Evolutionary conservation across 2,797 vertebrate species (phyloP).

Genomic region (Gouania willdenowi): DNA sequence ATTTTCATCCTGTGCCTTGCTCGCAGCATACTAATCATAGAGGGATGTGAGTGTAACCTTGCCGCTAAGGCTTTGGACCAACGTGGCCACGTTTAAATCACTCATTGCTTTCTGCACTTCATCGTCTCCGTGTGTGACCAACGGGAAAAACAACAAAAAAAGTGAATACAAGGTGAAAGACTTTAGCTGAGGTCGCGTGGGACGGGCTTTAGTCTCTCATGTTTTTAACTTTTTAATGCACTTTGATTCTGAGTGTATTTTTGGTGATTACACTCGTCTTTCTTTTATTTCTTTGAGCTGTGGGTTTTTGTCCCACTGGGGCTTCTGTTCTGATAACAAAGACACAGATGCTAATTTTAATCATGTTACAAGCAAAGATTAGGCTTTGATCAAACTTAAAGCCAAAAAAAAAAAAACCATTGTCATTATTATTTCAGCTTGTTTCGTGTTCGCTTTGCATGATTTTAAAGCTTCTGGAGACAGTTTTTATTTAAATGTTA

Average conservation of each 20-base stretch:
- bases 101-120: conserved; percentile 13
- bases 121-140: conserved; percentile 57
- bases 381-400: conserved; percentile 70
- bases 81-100: conserved; percentile 48
- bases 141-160: conserved; percentile 36
- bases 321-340: conserved; percentile 45
- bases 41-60: conserved; percentile 37
- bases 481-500: too few species aligned
- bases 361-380: conserved; percentile 63
- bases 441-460: too few species aligned
- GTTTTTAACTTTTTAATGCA: conserved; percentile 32
- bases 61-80: conserved; percentile 31
- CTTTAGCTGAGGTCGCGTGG: too few species aligned
- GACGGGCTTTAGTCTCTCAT: too few species aligned
- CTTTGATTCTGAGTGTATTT: conserved; percentile 13
- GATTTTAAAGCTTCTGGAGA: too few species aligned
- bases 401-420: conserved; percentile 53
- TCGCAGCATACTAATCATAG: conserved; percentile 25
- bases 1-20: conserved; percentile 30
- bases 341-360: conserved; percentile 73
- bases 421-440: too few species aligned
- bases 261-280: background rate
- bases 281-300: conserved; percentile 14
- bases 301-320: conserved; percentile 49
- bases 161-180: conserved; percentile 48